A percentile compares a stretch with the other conserved stretches of the same genome.
These are phyloP conservation scores for Trematomus loennbergii DNA, from an alignment of 2,113 vertebrate species.

Conservation along the genomic window DNA sequence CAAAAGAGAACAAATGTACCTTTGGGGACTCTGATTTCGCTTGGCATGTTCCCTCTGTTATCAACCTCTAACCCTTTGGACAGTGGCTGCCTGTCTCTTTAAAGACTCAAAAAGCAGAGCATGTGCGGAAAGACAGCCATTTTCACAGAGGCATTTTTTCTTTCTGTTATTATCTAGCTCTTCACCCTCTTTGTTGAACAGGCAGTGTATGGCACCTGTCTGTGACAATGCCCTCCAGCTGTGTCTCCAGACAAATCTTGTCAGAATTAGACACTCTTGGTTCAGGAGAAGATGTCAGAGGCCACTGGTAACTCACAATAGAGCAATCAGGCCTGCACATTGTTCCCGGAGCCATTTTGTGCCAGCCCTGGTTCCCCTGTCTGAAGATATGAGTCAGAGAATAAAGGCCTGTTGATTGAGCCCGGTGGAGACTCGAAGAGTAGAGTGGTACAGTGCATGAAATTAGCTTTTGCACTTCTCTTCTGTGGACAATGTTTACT, in stretches of 20 bases:
- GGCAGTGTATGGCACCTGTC: slow-evolving; percentile 66
- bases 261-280: slow-evolving; percentile 75
- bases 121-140: slow-evolving; percentile 55
- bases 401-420: slow-evolving; percentile 80
- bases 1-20: slow-evolving; percentile 64
- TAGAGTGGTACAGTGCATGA: slow-evolving; percentile 48
- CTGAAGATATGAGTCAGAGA: slow-evolving; percentile 74
- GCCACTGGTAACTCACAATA: slow-evolving; percentile 76
- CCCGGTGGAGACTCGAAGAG: slow-evolving; percentile 50
- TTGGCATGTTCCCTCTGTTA: slow-evolving; percentile 62
- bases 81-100: slow-evolving; percentile 32
- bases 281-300: slow-evolving; percentile 79
- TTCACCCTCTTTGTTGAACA: slow-evolving; percentile 53
- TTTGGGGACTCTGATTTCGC: slow-evolving; percentile 51
- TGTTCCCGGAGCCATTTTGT: slow-evolving; percentile 78
- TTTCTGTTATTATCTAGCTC: slow-evolving; percentile 47
- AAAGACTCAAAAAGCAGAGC: slow-evolving; percentile 47
- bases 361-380: slow-evolving; percentile 62
- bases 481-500: slow-evolving; percentile 66
- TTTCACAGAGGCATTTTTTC: slow-evolving; percentile 44
- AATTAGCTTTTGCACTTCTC: slow-evolving; percentile 49
- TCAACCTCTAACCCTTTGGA: slow-evolving; percentile 64
- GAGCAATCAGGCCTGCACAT: slow-evolving; percentile 79
- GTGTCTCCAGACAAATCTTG: slow-evolving; percentile 76
- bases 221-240: slow-evolving; percentile 71